Evolutionary conservation across 2,888 invertebrate genomes (phyloP), one percentile per base, ranked within the genome.

Genomic region (Nemotelus pantherinus): DNA sequence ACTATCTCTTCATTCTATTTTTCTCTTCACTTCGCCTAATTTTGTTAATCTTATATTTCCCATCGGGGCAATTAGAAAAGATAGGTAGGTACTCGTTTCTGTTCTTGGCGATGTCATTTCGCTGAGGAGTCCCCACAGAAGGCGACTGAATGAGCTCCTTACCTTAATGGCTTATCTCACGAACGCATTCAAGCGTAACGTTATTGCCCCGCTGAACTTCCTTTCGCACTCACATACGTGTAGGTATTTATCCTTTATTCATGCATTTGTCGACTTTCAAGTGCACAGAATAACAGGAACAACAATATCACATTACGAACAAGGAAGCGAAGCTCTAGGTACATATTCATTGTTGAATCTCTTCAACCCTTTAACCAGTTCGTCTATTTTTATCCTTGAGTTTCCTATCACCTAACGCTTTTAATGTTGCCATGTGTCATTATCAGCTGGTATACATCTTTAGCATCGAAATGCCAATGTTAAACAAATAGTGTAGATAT

Each of bases 11-110:
- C 48, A 39, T 50, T 70, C 9, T 57, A 57, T 25, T 55, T 55
- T 70, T 70, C 70, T 70, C 70, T 70, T 55, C 55, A 55, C 55
- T 25, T 25, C 25, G 25, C 63, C 50, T 70, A 70, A 70, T 70
- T 55, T 70, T 55, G 70, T 70, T 55, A 70, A 70, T 70, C 70
- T 70, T 70, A 70, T 70, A 55, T 70, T 70, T 70, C 70, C 70
- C 70, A 70, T 70, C 70, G 70, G 70, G 55, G 53, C 70, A 70
- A 70, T 70, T 70, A 70, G 53, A 55, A 55, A 6, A 70, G 70
- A 70, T 39, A 70, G 67, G 53, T 43, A 39, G 39, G 45, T 9
- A 70, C 10, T 25, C 25, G 25, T 25, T 25, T 25, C 25, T 25
- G 25, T 25, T 25, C 25, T 25, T 25, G 25, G 25, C 25, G 25